Evolutionary conservation across 2,113 vertebrate species (phyloP), one percentile per base, ranked within the genome.

Genomic region (Lophotis ruficrista): DNA sequence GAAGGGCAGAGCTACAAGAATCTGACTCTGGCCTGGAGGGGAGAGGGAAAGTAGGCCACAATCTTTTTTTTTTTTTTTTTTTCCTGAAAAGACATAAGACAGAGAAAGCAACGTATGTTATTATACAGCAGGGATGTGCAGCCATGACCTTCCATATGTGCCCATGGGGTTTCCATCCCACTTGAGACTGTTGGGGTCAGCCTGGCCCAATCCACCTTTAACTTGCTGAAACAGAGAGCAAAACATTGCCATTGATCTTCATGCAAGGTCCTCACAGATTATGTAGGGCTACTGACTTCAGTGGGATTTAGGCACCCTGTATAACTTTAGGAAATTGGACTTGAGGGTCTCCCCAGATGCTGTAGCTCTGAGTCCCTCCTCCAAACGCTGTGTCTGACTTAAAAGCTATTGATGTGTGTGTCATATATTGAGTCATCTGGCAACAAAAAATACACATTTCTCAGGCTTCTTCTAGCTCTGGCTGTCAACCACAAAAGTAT

Each of bases 121-220:
- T 65, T 81, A 47, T 14, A 48, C 14, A 81, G 35, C 4, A 51
- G 15, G 24, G 30, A 35, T 35, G 28, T 33, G 30, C 37, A 90
- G 21, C 27, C 35, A 7, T 12, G 24, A 22, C 28, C 6, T 54
- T n/a, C 37, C 21, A 16, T 14, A 45, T 0, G 0, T 41, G 54
- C 14, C 7, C 2, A 1, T 33, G 14, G 45, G 16, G 3, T 10
- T 10, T 43, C 30, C 30, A 23, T 50, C 37, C 25, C 89, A 54
- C 9, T 58, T 4, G 0, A 53, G 22, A 47, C 37, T 73, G 17
- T 45, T 75, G 43, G 43, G 12, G 4, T 61, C 53, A 56, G 25
- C 47, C 80, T 66, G 43, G 10, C 5, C 20, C 28, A 33, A 18
- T 33, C 10, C 41, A 48, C 53, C 45, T 91, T 51, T 24, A 83